These are phyloP conservation scores for Ia io DNA, from an alignment of 2,113 vertebrate species.

Conservation along the genomic window DNA sequence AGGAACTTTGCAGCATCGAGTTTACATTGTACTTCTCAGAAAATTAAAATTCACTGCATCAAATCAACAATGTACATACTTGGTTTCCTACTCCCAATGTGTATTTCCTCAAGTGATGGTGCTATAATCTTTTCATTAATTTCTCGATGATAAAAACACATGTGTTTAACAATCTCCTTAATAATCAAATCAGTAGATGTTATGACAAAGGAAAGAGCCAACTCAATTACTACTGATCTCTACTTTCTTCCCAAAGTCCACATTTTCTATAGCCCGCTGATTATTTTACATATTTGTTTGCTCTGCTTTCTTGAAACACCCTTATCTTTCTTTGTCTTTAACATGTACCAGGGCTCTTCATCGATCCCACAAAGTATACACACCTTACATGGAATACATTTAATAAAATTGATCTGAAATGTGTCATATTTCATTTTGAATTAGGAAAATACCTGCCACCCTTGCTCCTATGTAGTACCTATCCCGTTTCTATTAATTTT, in stretches of 20 bases:
- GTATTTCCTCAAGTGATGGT: background rate
- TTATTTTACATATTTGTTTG: background rate
- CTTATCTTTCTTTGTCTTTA: background rate
- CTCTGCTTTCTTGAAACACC: background rate
- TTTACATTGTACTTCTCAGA: background rate
- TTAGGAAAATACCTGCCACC: background rate
- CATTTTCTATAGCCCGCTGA: background rate
- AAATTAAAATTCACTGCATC: background rate
- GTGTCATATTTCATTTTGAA: background rate
- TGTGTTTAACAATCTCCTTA: background rate
- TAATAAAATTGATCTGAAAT: background rate
- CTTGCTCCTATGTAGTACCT: background rate
- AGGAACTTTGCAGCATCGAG: background rate
- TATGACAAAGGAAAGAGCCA: background rate
- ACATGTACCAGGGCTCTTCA: background rate
- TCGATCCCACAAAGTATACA: no score
- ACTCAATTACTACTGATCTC: background rate
- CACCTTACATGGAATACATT: fast-evolving
- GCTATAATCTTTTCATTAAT: background rate
- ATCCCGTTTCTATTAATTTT: background rate
- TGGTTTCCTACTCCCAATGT: background rate
- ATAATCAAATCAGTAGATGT: background rate
- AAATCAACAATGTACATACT: background rate
- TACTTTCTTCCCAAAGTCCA: background rate
- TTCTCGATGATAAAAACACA: background rate